Evolutionary conservation across 2,888 invertebrate species (phyloP).

Genomic region (Agriopis leucophaearia): DNA sequence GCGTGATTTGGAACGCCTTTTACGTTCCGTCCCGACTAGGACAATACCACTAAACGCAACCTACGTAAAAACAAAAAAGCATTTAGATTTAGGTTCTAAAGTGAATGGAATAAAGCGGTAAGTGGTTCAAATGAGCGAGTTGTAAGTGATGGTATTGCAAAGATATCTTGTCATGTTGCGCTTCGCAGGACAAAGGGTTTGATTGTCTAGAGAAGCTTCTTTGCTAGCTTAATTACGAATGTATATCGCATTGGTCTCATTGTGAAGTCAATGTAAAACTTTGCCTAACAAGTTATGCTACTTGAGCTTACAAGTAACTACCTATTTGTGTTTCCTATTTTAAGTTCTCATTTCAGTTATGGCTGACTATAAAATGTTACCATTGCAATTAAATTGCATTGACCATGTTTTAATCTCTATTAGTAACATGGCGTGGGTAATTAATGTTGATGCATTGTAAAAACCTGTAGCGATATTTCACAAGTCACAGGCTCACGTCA

Average conservation of each 20-base stretch:
- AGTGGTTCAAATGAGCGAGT: constrained; percentile 10
- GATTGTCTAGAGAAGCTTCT: constrained; percentile 59
- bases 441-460: constrained; percentile 16
- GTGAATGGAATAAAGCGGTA: constrained; percentile 19
- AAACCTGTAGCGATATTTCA: constrained; percentile 33
- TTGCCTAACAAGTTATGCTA: constrained; percentile 40
- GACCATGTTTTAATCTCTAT: constrained; percentile 3
- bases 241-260: constrained; percentile 58
- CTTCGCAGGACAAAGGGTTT: constrained; percentile 68
- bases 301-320: constrained; percentile 25
- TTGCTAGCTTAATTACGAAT: constrained; percentile 72
- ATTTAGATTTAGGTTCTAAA: constrained; percentile 19
- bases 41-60: constrained; percentile 48
- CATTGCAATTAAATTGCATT: not conserved
- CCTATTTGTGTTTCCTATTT: constrained; percentile 49
- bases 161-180: constrained; percentile 62
- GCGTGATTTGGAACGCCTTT: constrained; percentile 76
- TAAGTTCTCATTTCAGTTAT: constrained; percentile 40
- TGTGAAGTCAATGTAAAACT: constrained; percentile 55
- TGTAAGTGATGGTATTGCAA: constrained; percentile 48
- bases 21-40: constrained; percentile 59
- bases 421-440: constrained; percentile 9
- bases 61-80: constrained; percentile 21
- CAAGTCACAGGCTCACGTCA: constrained; percentile 26
- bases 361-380: not conserved